phyloP scores from a whole-genome alignment of 1,140 invertebrate species.

The Brachionus asplanchnoidis region DNA sequence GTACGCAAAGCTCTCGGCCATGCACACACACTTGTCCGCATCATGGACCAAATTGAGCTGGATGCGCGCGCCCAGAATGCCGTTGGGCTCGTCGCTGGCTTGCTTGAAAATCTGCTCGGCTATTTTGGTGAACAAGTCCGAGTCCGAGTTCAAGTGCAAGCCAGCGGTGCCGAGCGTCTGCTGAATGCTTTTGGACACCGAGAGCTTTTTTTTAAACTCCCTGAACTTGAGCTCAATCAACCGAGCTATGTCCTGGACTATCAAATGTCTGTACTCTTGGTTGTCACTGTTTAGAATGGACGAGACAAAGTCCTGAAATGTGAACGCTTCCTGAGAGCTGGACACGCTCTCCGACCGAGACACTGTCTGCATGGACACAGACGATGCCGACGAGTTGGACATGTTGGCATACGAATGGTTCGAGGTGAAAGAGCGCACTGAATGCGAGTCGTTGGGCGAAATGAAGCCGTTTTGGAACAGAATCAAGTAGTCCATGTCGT shows the following conservation, averaged over 20 bases:
- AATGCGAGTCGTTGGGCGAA: not conserved
- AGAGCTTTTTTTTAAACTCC: conserved; percentile 11
- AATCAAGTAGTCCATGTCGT: conserved; percentile 15
- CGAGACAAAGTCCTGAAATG: conserved; percentile 41
- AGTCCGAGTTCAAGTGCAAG: not conserved
- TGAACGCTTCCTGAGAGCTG: not conserved
- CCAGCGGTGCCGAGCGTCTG: not conserved
- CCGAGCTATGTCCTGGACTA: conserved; percentile 27
- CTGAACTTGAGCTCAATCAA: conserved; percentile 38
- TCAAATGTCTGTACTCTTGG: not conserved
- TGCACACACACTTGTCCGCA: not conserved
- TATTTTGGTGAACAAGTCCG: conserved; percentile 18
- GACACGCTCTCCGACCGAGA: not conserved
- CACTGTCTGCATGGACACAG: not conserved
- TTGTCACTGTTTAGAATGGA: conserved; percentile 9
- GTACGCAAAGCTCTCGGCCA: not conserved
- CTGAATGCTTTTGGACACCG: not conserved
- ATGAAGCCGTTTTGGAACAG: not conserved
- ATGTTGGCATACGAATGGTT: not conserved
- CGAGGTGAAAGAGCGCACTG: not conserved
- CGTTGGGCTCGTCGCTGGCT: conserved; percentile 28
- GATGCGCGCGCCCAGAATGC: conserved; percentile 14
- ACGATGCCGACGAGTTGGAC: not conserved
- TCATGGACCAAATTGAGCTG: not conserved
- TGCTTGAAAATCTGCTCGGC: conserved; percentile 6